phyloP scores from a whole-genome alignment of 2,888 invertebrate species.

The Cynaeus angustus region DNA sequence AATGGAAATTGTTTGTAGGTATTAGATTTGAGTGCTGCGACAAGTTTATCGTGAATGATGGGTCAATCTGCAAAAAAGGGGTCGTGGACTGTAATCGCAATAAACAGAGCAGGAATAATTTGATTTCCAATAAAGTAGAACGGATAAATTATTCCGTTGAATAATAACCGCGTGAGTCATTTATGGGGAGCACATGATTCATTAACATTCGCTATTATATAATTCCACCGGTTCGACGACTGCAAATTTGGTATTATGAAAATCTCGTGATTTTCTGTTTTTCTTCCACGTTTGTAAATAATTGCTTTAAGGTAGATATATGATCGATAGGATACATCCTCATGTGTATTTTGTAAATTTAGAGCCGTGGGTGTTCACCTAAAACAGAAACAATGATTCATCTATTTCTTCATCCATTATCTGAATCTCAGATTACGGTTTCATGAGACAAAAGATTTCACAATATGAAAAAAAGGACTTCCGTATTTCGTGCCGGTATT shows the following conservation, averaged over 20 bases:
- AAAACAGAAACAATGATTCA: constrained; percentile 31
- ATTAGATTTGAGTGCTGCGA: not conserved
- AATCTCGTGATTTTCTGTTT: constrained; percentile 3
- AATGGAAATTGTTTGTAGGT: not conserved
- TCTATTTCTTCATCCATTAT: constrained; percentile 17
- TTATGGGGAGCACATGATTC: constrained; percentile 26
- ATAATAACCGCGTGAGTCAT: constrained; percentile 10
- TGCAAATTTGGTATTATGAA: not conserved
- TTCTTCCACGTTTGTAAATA: too few relatives aligned
- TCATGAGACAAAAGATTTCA: constrained; percentile 27
- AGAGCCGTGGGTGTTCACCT: constrained; percentile 15
- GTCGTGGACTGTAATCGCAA: not conserved
- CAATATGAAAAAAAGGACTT: too few relatives aligned
- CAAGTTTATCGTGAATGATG: not conserved
- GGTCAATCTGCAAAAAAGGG: too few relatives aligned
- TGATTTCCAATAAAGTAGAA: constrained; percentile 9
- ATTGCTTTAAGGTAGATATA: not conserved
- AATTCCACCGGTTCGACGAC: not conserved
- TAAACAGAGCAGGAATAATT: constrained; percentile 18
- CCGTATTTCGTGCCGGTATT: constrained; percentile 2
- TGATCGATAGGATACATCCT: constrained; percentile 20
- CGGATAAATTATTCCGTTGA: constrained; percentile 9
- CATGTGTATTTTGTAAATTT: constrained; percentile 18
- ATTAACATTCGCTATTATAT: constrained; percentile 12
- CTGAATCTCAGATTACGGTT: constrained; percentile 9